Conservation (phyloP, 2,888 invertebrate genomes). For the Poecilobothrus nobilitatus region DNA sequence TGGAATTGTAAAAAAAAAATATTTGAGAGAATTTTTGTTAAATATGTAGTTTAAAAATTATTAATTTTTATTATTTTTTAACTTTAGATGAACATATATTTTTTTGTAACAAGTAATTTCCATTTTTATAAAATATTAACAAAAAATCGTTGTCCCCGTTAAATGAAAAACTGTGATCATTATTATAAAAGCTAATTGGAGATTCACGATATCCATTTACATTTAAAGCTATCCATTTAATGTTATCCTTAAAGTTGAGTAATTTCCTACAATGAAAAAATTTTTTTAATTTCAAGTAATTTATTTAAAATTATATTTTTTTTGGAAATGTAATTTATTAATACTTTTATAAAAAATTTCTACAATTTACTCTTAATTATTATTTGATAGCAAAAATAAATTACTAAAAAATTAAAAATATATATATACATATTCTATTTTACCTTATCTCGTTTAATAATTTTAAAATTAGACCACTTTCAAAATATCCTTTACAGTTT, state of each 20-base stretch:
- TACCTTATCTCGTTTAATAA: conserved; percentile 40
- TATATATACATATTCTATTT: not conserved
- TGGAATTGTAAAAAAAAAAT: too few species aligned
- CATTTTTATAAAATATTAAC: conserved; percentile 38
- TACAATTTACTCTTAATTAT: not conserved
- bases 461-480: conserved; percentile 36
- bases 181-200: conserved; percentile 45
- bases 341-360: not conserved
- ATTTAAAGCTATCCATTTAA: conserved; percentile 47
- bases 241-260: conserved; percentile 26
- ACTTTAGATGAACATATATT: conserved; percentile 21
- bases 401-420: too few species aligned
- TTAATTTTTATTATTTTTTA: conserved; percentile 10
- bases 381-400: not conserved
- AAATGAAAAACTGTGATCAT: conserved; percentile 45
- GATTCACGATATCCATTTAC: conserved; percentile 51
- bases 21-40: too few species aligned
- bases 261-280: conserved; percentile 29
- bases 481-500: conserved; percentile 47
- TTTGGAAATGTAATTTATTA: conserved; percentile 21
- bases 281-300: too few species aligned
- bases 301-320: too few species aligned
- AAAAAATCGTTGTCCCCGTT: conserved; percentile 45
- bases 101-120: conserved; percentile 21
- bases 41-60: too few species aligned